Evolutionary conservation across 53 echinoderm and acorn worm species (phyloP).

Genomic region (Astropecten irregularis): DNA sequence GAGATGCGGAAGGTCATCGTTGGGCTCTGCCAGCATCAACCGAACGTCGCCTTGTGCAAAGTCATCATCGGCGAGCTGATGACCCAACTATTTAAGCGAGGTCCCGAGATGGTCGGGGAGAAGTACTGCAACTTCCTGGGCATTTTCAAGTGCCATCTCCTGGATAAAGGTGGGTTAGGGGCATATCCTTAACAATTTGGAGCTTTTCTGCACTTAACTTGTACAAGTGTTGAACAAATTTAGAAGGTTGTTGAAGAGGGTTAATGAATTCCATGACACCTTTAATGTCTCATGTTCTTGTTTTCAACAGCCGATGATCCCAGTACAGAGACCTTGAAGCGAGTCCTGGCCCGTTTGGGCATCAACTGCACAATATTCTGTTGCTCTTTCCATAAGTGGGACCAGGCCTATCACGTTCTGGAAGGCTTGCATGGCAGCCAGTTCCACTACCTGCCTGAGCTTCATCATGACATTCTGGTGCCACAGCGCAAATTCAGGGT

Average conservation of each 20-base stretch:
- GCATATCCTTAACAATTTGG: not conserved
- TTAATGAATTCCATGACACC: not conserved
- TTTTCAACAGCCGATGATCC: not conserved
- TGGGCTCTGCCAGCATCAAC: constrained; percentile 1
- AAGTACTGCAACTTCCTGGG: constrained; percentile 32
- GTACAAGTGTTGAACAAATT: too few relatives aligned
- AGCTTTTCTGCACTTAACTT: too few relatives aligned
- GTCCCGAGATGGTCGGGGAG: constrained; percentile 7
- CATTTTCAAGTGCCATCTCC: constrained; percentile 17
- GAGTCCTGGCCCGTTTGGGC: constrained; percentile 19
- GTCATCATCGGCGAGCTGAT: constrained; percentile 8
- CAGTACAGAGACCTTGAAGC: not conserved
- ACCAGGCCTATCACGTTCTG: constrained; percentile 6
- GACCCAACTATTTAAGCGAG: not conserved
- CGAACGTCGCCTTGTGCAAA: constrained; percentile 7
- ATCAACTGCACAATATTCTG: constrained; percentile 14
- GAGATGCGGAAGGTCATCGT: not conserved
- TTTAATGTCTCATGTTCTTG: not conserved
- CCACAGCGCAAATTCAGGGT: not conserved
- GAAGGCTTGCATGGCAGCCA: not conserved
- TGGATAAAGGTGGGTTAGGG: constrained; percentile 23
- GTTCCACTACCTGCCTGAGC: constrained; percentile 18
- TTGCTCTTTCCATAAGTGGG: not conserved
- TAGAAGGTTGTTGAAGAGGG: too few relatives aligned
- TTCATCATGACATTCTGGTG: not conserved